phyloP scores from a whole-genome alignment of 2,797 vertebrate genomes.

The Bufotes viridis region DNA sequence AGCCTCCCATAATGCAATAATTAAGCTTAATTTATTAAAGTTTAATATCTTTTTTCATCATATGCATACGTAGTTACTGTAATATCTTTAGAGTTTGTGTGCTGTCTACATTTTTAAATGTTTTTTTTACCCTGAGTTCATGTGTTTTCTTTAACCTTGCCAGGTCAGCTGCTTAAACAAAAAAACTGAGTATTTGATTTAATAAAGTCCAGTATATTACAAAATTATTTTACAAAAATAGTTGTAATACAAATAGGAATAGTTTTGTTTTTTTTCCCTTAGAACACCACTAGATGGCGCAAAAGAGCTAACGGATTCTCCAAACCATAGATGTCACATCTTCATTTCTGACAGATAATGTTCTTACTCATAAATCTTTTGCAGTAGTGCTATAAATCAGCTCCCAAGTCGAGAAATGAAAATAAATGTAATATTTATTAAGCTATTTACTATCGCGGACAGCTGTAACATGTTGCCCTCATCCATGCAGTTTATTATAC shows the following conservation, averaged over 20 bases:
- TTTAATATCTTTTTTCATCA: not conserved
- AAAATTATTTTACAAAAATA: not conserved
- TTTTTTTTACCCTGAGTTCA: not conserved
- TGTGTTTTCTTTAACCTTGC: not conserved
- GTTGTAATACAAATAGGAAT: not conserved
- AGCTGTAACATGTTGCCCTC: constrained; percentile 37
- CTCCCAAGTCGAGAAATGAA: constrained; percentile 22
- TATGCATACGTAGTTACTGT: not conserved
- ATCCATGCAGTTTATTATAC: constrained; percentile 48
- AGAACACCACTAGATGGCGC: constrained; percentile 17
- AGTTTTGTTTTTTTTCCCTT: not conserved
- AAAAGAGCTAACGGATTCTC: constrained; percentile 4
- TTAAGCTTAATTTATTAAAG: not conserved
- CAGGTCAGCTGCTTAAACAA: not conserved
- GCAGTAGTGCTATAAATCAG: constrained; percentile 30
- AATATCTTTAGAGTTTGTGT: not conserved
- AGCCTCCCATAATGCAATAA: not conserved
- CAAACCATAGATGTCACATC: constrained; percentile 21
- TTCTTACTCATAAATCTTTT: constrained; percentile 21
- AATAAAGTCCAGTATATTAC: not conserved
- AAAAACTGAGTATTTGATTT: not conserved
- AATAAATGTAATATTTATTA: constrained; percentile 42
- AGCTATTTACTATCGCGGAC: constrained; percentile 37
- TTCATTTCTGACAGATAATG: not conserved
- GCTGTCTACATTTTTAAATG: not conserved